Base-by-base conservation (phyloP, 1,140 invertebrate genomes). In the Leptopilina clavipes region DNA sequence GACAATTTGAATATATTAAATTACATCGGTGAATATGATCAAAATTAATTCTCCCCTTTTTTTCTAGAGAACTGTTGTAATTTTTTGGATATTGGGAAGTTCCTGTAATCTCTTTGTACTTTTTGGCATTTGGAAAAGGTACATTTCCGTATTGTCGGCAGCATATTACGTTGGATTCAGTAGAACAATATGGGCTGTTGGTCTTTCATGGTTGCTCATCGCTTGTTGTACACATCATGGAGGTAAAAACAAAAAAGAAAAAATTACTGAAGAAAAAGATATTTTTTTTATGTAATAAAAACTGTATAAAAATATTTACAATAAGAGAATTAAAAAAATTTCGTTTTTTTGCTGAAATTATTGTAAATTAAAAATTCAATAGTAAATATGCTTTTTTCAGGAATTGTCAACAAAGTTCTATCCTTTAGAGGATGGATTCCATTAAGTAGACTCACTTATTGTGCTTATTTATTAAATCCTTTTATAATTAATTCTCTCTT, bases 381-480 rank as follows among this genome's bases (percentile, higher is more conserved):
- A n/a, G n/a, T n/a, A n/a, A n/a, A n/a, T 31, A 2, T 31, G 25
- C 1, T 31, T 31, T 22, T 85, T 82, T 54, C 79, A 89, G 89
- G 91, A 84, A 81, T 91, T 0, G 44, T 91, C 1, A 87, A 88
- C 14, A 86, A 88, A 73, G 80, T 92, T 45, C 83, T 92, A 17
- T 89, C 90, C 8, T 89, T 87, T 65, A 85, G 77, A 77, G 79
- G 80, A 0, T 92, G 88, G 88, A 75, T 92, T 43, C 92, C 91
- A 18, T 70, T 92, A 3, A 91, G 91, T 71, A 89, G 88, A 83
- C 77, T 92, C 43, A 91, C 91, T 0, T 92, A 89, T 65, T 89
- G 89, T 70, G 88, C 88, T 44, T 92, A 92, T 83, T 84, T 92
- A 0, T n/a, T 92, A 12, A 92, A 92, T 85, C 92, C 92, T 7